These are phyloP conservation scores for Rhingia rostrata DNA, from an alignment of 2,888 invertebrate species.

Conservation along the genomic window DNA sequence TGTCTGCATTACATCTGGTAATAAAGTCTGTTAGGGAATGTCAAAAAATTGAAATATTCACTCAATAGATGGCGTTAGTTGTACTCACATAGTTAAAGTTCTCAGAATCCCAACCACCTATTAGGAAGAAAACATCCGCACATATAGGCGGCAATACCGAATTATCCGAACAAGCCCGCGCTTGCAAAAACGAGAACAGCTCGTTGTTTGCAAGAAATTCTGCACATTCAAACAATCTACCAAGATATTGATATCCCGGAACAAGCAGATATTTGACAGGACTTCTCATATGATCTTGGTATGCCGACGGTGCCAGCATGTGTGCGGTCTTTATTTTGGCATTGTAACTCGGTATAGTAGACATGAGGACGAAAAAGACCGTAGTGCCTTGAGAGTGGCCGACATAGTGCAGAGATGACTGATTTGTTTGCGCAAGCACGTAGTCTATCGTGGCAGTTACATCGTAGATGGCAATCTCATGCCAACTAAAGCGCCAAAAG, in stretches of 20 bases:
- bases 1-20: slow-evolving; percentile 87
- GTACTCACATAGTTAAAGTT: slow-evolving; percentile 81
- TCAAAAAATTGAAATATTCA: slow-evolving; percentile 83
- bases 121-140: slow-evolving; percentile 78
- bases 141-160: slow-evolving; percentile 79
- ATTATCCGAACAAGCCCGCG: slow-evolving; percentile 85
- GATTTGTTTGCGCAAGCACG: slow-evolving; percentile 84
- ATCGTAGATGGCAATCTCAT: slow-evolving; percentile 89
- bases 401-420: slow-evolving; percentile 87
- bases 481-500: slow-evolving; percentile 88
- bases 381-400: slow-evolving; percentile 89
- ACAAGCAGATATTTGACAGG: slow-evolving; percentile 83
- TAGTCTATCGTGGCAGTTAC: slow-evolving; percentile 92
- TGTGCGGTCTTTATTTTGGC: slow-evolving; percentile 87
- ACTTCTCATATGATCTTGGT: slow-evolving; percentile 83
- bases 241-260: slow-evolving; percentile 79
- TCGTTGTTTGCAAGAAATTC: slow-evolving; percentile 86
- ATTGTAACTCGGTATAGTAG: slow-evolving; percentile 87
- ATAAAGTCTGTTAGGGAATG: slow-evolving; percentile 85
- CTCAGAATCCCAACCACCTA: slow-evolving; percentile 80
- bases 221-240: slow-evolving; percentile 80
- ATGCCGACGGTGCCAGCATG: slow-evolving; percentile 89
- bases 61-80: slow-evolving; percentile 72
- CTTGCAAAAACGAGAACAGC: slow-evolving; percentile 77
- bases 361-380: slow-evolving; percentile 88